Percentiles rank a stretch among this genome's conserved stretches.
Evolutionary conservation across 2,113 vertebrate species (phyloP).

Genomic region (Anoura caudifer): DNA sequence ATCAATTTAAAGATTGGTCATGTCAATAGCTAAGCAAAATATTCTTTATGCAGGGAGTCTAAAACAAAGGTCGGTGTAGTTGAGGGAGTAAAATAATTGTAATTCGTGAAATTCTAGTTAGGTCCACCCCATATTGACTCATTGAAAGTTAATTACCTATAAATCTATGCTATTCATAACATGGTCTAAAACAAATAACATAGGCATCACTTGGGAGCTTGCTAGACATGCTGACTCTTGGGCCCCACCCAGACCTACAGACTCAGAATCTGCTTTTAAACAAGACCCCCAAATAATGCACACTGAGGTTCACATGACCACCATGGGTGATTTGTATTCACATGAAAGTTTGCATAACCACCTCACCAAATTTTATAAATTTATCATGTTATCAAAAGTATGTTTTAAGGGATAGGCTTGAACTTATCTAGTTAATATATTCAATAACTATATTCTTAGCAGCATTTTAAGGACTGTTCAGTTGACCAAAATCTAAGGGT

Average conservation of each 20-base stretch:
- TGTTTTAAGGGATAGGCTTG: slow-evolving; percentile 1
- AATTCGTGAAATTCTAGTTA: neutral
- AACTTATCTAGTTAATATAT: slow-evolving; percentile 26
- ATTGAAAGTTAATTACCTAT: slow-evolving; percentile 12
- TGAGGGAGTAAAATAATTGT: neutral
- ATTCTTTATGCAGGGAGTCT: slow-evolving; percentile 1
- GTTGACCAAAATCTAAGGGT: neutral
- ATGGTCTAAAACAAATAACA: slow-evolving; percentile 2
- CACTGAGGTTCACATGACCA: neutral
- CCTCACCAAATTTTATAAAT: slow-evolving; percentile 1
- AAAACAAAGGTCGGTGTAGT: slow-evolving; percentile 19
- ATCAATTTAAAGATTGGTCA: slow-evolving; percentile 32
- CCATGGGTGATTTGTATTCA: neutral
- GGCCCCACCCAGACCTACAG: neutral
- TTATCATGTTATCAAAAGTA: slow-evolving; percentile 21
- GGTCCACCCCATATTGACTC: neutral
- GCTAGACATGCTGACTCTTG: slow-evolving; percentile 7
- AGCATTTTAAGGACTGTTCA: slow-evolving; percentile 36
- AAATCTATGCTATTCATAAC: neutral
- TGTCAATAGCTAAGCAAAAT: slow-evolving; percentile 36
- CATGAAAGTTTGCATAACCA: neutral
- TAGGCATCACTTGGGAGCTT: neutral
- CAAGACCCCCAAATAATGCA: slow-evolving; percentile 1
- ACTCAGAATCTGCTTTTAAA: slow-evolving; percentile 30
- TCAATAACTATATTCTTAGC: neutral